Evolutionary conservation across 1,140 invertebrate genomes (phyloP).

Genomic region (Pseudomyrmex gracilis): DNA sequence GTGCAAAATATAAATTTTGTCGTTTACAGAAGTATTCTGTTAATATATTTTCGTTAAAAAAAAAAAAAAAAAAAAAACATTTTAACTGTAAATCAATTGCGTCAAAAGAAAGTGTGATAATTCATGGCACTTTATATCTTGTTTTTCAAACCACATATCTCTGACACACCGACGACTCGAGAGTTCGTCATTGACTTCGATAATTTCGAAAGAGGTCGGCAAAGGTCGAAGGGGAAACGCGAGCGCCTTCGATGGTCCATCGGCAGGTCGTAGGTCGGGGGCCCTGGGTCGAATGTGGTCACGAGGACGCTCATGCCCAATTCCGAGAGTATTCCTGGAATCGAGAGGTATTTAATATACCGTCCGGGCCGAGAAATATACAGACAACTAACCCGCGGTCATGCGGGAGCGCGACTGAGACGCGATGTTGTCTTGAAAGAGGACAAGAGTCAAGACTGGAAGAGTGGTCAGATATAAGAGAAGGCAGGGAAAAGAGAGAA

Average conservation of each 20-base stretch:
- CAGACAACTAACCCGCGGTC: conserved; percentile 18
- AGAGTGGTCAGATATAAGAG: conserved; percentile 26
- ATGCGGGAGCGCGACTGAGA: conserved; percentile 40
- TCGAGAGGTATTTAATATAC: conserved; percentile 72
- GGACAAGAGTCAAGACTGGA: conserved; percentile 26
- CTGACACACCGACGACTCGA: neutral
- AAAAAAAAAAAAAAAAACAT: too few relatives aligned
- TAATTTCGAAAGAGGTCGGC: conserved; percentile 26
- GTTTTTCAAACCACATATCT: conserved; percentile 14
- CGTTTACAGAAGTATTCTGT: neutral
- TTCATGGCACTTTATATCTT: conserved; percentile 2
- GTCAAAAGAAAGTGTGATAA: neutral
- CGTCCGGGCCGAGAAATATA: conserved; percentile 23
- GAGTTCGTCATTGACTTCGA: conserved; percentile 17
- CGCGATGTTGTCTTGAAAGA: conserved; percentile 43
- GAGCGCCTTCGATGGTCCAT: conserved; percentile 52
- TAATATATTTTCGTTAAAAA: neutral
- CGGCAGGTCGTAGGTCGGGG: conserved; percentile 61
- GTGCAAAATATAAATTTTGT: neutral
- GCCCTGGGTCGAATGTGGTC: conserved; percentile 61
- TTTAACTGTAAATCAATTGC: neutral
- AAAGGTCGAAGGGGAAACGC: conserved; percentile 54
- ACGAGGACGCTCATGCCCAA: conserved; percentile 61
- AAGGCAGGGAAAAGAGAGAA: conserved; percentile 24
- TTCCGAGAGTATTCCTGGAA: conserved; percentile 70